These are phyloP conservation scores for Leucophenga maculata DNA, from an alignment of 2,888 invertebrate species.

Conservation along the genomic window DNA sequence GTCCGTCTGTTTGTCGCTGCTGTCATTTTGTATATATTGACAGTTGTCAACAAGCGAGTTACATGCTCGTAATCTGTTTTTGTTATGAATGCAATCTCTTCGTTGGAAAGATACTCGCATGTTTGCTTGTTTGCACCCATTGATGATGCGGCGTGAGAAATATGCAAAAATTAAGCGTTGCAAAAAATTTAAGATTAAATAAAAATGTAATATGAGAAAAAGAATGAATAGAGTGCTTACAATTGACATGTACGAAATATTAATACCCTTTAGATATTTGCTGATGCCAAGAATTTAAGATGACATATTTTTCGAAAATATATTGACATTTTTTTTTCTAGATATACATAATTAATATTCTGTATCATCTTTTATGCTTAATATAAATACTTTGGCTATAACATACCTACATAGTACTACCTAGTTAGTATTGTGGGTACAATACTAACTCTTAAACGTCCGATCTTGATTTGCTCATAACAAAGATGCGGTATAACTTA, in stretches of 20 bases:
- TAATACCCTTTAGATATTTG: no score
- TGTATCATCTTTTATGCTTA: no score
- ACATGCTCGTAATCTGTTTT: slow-evolving; percentile 55
- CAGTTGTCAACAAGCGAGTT: slow-evolving; percentile 53
- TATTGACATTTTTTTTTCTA: no score
- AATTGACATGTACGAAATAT: neutral
- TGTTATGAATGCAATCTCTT: slow-evolving; percentile 47
- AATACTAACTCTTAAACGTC: no score
- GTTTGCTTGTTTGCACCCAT: neutral
- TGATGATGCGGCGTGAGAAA: slow-evolving; percentile 20
- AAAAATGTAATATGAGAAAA: neutral
- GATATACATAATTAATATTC: no score
- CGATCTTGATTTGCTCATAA: no score
- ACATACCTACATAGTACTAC: no score
- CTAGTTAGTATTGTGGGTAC: no score
- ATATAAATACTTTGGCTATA: no score
- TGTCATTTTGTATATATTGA: slow-evolving; percentile 57
- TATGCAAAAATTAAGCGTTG: slow-evolving; percentile 20
- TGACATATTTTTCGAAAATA: no score
- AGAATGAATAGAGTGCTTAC: neutral
- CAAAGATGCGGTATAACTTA: no score
- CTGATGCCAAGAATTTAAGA: no score
- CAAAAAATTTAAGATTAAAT: neutral
- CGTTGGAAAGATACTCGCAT: slow-evolving; percentile 5
- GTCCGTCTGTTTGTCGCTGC: slow-evolving; percentile 34